These are phyloP conservation scores for Vimba vimba DNA, from an alignment of 2,113 vertebrate genomes.

Conservation along the genomic window DNA sequence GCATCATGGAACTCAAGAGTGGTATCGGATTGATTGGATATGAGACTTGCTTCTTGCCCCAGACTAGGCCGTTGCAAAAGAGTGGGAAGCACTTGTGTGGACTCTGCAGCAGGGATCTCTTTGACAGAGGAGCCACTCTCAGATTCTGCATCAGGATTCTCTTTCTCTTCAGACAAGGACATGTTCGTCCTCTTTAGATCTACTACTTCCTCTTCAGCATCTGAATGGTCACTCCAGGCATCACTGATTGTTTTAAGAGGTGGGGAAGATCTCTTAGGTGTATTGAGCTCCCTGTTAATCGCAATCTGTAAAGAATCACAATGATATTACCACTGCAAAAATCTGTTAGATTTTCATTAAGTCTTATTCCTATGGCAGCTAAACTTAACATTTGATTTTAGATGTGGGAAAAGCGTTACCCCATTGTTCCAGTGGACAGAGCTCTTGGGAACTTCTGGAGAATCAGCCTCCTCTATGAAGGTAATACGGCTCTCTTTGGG, in stretches of 20 bases:
- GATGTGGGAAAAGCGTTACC: constrained; percentile 69
- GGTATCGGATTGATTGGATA: constrained; percentile 77
- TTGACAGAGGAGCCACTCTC: constrained; percentile 54
- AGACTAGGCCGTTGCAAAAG: constrained; percentile 56
- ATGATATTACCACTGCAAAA: neutral
- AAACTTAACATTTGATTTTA: neutral
- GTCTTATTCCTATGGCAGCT: neutral
- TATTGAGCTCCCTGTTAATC: constrained; percentile 67
- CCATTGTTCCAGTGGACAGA: constrained; percentile 72
- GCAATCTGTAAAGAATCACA: constrained; percentile 66
- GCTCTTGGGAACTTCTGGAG: constrained; percentile 64
- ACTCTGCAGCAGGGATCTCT: constrained; percentile 60
- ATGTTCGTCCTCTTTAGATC: constrained; percentile 45
- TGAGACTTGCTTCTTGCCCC: constrained; percentile 73
- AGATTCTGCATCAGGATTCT: constrained; percentile 48
- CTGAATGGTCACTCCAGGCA: constrained; percentile 63
- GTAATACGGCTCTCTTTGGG: constrained; percentile 88
- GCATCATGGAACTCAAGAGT: constrained; percentile 86
- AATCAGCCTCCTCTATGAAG: constrained; percentile 80
- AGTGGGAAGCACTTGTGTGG: constrained; percentile 59
- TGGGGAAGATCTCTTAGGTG: constrained; percentile 61
- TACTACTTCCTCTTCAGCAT: constrained; percentile 58
- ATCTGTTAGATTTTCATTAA: neutral
- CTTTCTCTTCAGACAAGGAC: constrained; percentile 53
- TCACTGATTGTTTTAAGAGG: constrained; percentile 60